Evolutionary conservation across 2,888 invertebrate species (phyloP), one percentile per base, ranked within the genome.

Genomic region (Pyrrhia umbra): DNA sequence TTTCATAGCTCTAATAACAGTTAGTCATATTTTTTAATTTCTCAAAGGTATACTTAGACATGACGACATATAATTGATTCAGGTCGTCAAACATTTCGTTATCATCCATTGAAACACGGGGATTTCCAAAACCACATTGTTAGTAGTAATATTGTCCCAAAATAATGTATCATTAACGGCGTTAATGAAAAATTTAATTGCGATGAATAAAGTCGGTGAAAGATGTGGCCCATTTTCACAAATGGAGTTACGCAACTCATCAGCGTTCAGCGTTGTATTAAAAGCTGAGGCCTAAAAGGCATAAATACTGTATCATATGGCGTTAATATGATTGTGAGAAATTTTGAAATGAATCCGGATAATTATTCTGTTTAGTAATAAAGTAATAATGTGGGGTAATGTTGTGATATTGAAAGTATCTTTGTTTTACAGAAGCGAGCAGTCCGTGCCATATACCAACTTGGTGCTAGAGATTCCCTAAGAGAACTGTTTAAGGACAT

Each of bases 151-250:
- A 51, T 34, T 49, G 46, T 51, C 25, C 57, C 45, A 63, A 72
- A 62, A 51, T 75, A 63, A 57, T 60, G 60, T 62, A 68, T 64
- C 58, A 72, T 78, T 64, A 77, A 54, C 25, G 60, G 6, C 45
- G 50, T 61, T 78, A 78, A 77, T 75, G 62, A 72, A 68, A 72
- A 72, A 66, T 78, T 77, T 79, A 75, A 77, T 78, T 77, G 75
- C 56, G 49, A 54, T 66, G 75, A 78, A 72, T 67, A 66, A 78
- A 77, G 57, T 68, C 63, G 3, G 60, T 61, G 57, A 76, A 79
- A 79, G 77, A 79, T 73, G 65, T 62, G 78, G 61, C 77, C 77
- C 63, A 79, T 76, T 78, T 75, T 79, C 68, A 74, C 68, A 76
- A 78, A 74, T 79, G 56, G 54, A 57, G 63, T 78, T 70, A 70